phyloP scores from a whole-genome alignment of 1,140 invertebrate species.

The Ceratina australensis region DNA sequence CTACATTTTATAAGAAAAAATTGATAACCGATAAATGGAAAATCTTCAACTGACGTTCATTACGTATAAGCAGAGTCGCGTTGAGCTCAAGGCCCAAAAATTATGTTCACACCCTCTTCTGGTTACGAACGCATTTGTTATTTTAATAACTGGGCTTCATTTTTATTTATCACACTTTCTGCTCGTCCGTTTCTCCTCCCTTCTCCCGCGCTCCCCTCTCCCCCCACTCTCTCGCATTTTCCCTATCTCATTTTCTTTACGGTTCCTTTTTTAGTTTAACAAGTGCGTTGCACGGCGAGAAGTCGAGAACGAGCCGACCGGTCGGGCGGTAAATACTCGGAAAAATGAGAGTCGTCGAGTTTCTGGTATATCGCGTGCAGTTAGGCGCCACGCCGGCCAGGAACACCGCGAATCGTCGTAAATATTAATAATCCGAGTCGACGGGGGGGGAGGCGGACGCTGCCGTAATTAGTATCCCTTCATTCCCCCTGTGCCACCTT shows the following conservation, averaged over 20 bases:
- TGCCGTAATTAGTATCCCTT: conserved; percentile 54
- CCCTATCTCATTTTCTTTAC: neutral
- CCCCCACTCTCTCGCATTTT: too few species aligned
- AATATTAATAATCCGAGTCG: conserved; percentile 63
- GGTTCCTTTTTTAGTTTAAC: conserved; percentile 16
- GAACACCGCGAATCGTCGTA: conserved; percentile 61
- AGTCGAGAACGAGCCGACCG: conserved; percentile 53
- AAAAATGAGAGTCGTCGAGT: conserved; percentile 63
- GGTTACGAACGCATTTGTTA: conserved; percentile 55
- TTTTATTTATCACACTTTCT: conserved; percentile 57
- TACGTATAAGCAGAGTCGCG: neutral
- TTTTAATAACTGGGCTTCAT: conserved; percentile 57
- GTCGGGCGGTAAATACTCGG: conserved; percentile 57
- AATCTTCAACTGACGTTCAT: too few species aligned
- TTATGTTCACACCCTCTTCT: neutral
- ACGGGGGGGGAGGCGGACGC: conserved; percentile 28
- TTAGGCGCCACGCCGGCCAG: conserved; percentile 41
- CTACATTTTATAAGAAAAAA: too few species aligned
- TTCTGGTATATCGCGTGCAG: conserved; percentile 59
- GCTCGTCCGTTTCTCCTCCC: neutral
- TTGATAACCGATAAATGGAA: too few species aligned
- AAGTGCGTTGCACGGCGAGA: conserved; percentile 14
- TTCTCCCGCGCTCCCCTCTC: too few species aligned
- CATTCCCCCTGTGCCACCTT: neutral
- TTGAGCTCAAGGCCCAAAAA: conserved; percentile 5